Conservation (phyloP, 2,888 invertebrate species). For the Melinopterus prodromus region DNA sequence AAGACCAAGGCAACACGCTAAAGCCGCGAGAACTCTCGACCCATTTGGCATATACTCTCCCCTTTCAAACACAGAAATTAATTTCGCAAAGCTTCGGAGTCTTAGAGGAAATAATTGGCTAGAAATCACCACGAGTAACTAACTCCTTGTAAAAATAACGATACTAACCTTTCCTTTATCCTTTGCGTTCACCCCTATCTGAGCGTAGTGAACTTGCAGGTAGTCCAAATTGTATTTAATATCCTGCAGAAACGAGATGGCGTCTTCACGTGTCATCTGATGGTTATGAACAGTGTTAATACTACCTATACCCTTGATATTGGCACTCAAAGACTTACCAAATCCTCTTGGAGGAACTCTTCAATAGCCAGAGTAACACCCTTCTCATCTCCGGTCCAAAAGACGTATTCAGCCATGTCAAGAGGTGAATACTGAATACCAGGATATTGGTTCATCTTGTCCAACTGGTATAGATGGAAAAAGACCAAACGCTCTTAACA, state of each 20-base stretch:
- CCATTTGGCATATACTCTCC: not conserved
- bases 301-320: not conserved
- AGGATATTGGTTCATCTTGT: constrained; percentile 41
- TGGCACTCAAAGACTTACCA: constrained; percentile 64
- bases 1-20: not conserved
- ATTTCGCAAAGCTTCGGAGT: not conserved
- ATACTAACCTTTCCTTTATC: constrained; percentile 50
- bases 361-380: constrained; percentile 80
- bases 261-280: constrained; percentile 79
- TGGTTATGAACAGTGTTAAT: constrained; percentile 31
- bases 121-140: not conserved
- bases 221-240: constrained; percentile 79
- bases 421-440: constrained; percentile 77
- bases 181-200: constrained; percentile 58
- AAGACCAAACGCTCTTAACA: not conserved
- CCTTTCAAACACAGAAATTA: not conserved
- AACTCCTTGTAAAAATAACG: not conserved
- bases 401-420: constrained; percentile 84
- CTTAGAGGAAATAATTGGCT: not conserved
- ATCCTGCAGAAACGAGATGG: constrained; percentile 77
- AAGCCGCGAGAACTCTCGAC: not conserved
- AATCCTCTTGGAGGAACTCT: constrained; percentile 78
- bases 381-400: constrained; percentile 83
- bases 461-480: not conserved
- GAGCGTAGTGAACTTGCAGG: constrained; percentile 70